phyloP scores from a whole-genome alignment of 1,140 invertebrate genomes.

The Brachionus koreanus region DNA sequence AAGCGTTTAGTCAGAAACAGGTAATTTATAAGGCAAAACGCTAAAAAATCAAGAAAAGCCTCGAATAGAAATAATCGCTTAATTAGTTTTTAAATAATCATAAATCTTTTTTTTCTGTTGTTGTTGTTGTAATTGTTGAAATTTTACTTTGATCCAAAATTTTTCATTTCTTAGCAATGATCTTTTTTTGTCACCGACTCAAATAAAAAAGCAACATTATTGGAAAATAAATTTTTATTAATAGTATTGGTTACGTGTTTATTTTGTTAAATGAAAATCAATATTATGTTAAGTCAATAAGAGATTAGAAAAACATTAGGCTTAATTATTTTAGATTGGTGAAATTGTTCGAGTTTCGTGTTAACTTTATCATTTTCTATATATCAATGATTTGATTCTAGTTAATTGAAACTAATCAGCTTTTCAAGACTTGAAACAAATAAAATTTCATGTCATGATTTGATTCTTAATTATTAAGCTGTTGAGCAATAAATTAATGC shows the following conservation, averaged over 20 bases:
- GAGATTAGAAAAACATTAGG: neutral
- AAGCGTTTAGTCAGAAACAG: constrained; percentile 32
- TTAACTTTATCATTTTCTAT: neutral
- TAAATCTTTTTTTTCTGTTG: constrained; percentile 33
- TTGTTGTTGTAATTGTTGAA: no score
- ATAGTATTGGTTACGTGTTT: constrained; percentile 20
- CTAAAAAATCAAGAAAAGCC: neutral
- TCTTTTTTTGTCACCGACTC: neutral
- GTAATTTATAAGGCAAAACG: constrained; percentile 11
- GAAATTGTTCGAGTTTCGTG: neutral
- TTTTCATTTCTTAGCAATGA: neutral
- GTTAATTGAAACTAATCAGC: constrained; percentile 18
- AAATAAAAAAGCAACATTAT: neutral
- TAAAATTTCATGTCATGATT: constrained; percentile 1
- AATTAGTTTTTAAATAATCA: neutral
- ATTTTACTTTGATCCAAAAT: neutral
- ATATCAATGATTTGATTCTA: neutral
- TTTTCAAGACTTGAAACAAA: neutral
- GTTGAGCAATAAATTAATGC: constrained; percentile 17
- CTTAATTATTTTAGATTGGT: neutral
- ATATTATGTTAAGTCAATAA: constrained; percentile 26
- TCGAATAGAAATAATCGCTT: neutral
- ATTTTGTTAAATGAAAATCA: constrained; percentile 13
- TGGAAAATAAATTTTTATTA: neutral
- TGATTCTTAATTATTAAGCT: neutral